These are phyloP conservation scores for Melinaea menophilus DNA, from an alignment of 2,888 invertebrate species.

Conservation along the genomic window DNA sequence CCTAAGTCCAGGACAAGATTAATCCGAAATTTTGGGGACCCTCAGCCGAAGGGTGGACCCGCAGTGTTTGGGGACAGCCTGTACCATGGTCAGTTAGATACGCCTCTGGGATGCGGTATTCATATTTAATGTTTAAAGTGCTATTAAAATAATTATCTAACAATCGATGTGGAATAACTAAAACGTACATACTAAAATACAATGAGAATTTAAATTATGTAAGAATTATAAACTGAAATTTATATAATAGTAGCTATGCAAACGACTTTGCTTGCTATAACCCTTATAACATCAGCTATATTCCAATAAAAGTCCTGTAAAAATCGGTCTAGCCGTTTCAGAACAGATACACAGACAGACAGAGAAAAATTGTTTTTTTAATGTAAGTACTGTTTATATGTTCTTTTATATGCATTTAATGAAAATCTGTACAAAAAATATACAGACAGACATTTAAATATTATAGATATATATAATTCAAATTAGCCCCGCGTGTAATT, in stretches of 20 bases:
- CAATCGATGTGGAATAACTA: background rate
- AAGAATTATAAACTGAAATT: background rate
- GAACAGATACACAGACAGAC: no score
- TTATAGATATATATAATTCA: background rate
- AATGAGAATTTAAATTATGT: no score
- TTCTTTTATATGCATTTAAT: no score
- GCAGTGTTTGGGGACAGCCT: constrained; percentile 5
- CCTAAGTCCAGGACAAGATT: constrained; percentile 68
- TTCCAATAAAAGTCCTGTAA: no score
- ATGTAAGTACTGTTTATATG: no score
- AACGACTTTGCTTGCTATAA: no score
- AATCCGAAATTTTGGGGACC: constrained; percentile 65
- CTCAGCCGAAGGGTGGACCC: constrained; percentile 22
- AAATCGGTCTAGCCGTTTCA: no score
- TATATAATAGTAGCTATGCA: no score
- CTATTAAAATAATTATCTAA: constrained; percentile 3
- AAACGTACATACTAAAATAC: no score
- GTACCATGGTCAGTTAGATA: constrained; percentile 21
- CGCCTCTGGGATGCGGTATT: constrained; percentile 16
- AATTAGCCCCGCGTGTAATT: constrained; percentile 13
- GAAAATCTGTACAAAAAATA: no score
- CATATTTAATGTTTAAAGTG: constrained; percentile 23
- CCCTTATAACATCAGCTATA: no score
- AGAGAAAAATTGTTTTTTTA: no score
- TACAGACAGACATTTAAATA: background rate